Evolutionary conservation across 2,888 invertebrate species (phyloP), one percentile per base, ranked within the genome.

Genomic region (Idaea aversata): DNA sequence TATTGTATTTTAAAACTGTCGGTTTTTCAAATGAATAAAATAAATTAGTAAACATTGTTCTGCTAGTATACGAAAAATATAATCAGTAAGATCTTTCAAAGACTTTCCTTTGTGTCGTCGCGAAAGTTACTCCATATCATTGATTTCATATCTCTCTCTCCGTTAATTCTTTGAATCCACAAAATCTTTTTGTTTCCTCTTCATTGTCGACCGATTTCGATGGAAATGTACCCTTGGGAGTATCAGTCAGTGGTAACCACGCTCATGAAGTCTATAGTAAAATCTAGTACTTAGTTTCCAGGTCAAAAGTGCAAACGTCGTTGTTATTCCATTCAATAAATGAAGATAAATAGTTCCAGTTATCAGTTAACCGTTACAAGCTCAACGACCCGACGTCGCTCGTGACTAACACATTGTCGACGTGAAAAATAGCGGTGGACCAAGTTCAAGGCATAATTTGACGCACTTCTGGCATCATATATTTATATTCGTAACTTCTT

Each of bases 351-450:
- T 66, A 64, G 65, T 65, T 62, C 67, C 73, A 75, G 75, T 72
- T 71, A 75, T 72, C 67, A 63, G 68, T 67, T 63, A 75, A 73
- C 82, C 78, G 82, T 84, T 85, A 81, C 25, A 58, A 77, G 84
- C 75, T 75, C 87, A 76, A 80, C 78, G 82, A 85, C 83, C 84
- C 73, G 73, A 66, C 15, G 67, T 66, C 59, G 57, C 61, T 84
- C 87, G 87, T 87, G 87, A 85, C 77, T 79, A 75, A 71, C 78
- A 72, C 69, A 73, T 84, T 87, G 74, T 67, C 77, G 66, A 62
- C 74, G 72, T 71, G 76, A 77, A 78, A 79, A 76, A 69, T 77
- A 70, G 67, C 67, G 61, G 62, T 71, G 68, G 67, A 69, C 63
- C 79, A 82, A 82, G 82, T 81, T 82, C 82, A 81, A 64, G 79